Percentiles rank a stretch among this genome's conserved stretches.
Conservation (phyloP, 2,113 vertebrate genomes). For the Nestor notabilis region DNA sequence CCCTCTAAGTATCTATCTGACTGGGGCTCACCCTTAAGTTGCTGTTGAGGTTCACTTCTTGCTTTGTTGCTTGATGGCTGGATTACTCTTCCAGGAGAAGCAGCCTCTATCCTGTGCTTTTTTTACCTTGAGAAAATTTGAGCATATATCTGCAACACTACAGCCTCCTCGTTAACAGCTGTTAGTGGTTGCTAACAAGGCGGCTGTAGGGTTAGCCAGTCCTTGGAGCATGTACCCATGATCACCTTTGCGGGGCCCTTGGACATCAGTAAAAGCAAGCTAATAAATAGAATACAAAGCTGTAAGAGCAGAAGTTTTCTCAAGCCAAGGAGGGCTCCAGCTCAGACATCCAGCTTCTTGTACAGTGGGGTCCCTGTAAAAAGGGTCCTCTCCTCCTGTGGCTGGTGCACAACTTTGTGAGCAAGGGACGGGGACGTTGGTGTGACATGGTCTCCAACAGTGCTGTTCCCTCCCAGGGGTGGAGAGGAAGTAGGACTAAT, state of each 20-base stretch:
- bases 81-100: background rate
- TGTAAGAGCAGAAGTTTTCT: background rate
- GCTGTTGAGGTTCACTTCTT: fast-evolving
- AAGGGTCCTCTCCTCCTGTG: background rate
- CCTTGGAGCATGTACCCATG: background rate
- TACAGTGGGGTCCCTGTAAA: background rate
- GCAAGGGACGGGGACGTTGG: fast-evolving
- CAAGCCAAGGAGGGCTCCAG: background rate
- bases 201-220: background rate
- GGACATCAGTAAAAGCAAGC: background rate
- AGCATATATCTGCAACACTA: fast-evolving
- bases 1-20: background rate
- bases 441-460: background rate
- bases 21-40: background rate
- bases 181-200: background rate
- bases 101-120: background rate
- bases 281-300: background rate
- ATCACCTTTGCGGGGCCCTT: fast-evolving
- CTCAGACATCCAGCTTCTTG: background rate
- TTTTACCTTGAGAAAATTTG: background rate
- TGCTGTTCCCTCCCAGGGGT: background rate
- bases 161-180: background rate
- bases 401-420: background rate
- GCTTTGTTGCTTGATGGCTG: background rate
- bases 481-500: background rate